Evolutionary conservation across 2,113 vertebrate genomes (phyloP), one percentile per base, ranked within the genome.

Genomic region (Ardeotis arabs): DNA sequence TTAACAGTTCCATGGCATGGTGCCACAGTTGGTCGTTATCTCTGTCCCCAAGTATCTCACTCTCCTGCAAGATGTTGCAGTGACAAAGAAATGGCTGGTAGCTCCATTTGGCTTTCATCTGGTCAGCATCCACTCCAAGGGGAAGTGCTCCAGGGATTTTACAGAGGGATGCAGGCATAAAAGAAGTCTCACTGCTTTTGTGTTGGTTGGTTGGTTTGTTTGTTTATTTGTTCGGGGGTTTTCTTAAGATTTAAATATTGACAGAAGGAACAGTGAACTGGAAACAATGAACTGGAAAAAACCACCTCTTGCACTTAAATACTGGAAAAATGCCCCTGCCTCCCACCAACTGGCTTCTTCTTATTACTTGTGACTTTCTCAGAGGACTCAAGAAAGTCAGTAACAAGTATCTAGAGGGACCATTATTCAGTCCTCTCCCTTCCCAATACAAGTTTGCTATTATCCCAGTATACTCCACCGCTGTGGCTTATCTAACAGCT

Each of bases 1-100:
- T 69, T 91, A 90, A 95, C 92, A 95, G 86, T 14, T 94, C 86
- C 58, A 45, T 94, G 90, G 90, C 96, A 79, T 89, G 84, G 80
- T 95, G 94, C 96, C 95, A 96, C 89, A 66, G 53, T 33, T 75
- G 90, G 89, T 89, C 3, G 0, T 89, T 84, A 72, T 91, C 92
- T 89, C 35, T 45, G 23, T 78, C 53, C 66, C 35, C 66, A 66
- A 77, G 69, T 69, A 89, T 27, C 6, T 2, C 4, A 6, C 68
- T 44, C 45, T 88, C 44, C 24, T 4, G 12, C 37, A 81, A 75
- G 83, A 84, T 39, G 31, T 20, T 64, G 9, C 39, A 52, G 56
- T 17, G 73, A 81, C 89, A 92, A 86, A 83, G 68, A 64, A 89
- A 75, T 69, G 19, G 12, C 62, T 47, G 5, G 68, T 87, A 83